phyloP scores from a whole-genome alignment of 1,140 invertebrate species.

The Sipha flava region DNA sequence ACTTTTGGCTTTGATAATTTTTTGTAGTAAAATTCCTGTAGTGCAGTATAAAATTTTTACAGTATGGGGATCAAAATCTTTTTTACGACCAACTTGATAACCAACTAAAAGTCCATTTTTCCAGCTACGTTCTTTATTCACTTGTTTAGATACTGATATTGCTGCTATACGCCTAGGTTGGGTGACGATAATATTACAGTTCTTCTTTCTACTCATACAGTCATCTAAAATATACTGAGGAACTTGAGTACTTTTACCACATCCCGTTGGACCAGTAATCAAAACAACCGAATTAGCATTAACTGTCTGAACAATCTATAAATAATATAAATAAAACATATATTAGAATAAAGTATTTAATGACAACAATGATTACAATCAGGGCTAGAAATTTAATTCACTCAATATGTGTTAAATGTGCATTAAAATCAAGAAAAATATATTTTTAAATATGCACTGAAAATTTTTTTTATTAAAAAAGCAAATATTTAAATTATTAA shows the following conservation, averaged over 20 bases:
- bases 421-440: too few species aligned
- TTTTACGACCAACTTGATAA: conserved; percentile 66
- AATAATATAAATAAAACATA: not conserved
- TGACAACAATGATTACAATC: not conserved
- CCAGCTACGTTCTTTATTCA: conserved; percentile 68
- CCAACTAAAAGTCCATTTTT: conserved; percentile 68
- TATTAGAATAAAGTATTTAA: not conserved
- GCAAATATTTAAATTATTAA: too few species aligned
- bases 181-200: conserved; percentile 78
- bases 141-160: conserved; percentile 67
- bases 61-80: conserved; percentile 50
- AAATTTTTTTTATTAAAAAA: too few species aligned
- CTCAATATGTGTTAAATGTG: too few species aligned
- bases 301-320: not conserved
- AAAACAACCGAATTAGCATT: conserved; percentile 47
- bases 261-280: conserved; percentile 81
- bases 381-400: too few species aligned
- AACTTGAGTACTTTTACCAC: conserved; percentile 71
- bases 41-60: conserved; percentile 83
- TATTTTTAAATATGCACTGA: too few species aligned
- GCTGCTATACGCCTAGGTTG: conserved; percentile 81
- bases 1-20: conserved; percentile 49
- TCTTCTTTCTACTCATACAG: conserved; percentile 49
- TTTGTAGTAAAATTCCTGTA: conserved; percentile 59
- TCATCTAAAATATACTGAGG: conserved; percentile 81